phyloP scores from a whole-genome alignment of 1,140 invertebrate genomes.

The Pseudomyrmex cubaensis region DNA sequence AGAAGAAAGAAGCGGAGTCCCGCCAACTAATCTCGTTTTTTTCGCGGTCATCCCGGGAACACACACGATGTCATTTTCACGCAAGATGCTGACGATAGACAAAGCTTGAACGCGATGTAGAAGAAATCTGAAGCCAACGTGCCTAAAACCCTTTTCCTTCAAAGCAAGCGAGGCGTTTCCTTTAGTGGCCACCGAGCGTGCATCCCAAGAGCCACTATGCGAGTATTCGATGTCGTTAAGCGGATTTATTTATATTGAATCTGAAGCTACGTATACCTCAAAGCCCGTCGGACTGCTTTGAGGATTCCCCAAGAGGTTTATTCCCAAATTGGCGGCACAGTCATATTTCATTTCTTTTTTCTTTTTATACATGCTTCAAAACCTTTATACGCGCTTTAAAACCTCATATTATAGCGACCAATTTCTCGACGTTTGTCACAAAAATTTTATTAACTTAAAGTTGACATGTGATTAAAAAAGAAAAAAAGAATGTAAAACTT shows the following conservation, averaged over 20 bases:
- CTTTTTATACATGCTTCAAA: too few species aligned
- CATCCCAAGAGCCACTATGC: background rate
- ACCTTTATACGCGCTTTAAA: too few species aligned
- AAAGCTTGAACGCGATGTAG: conserved; percentile 21
- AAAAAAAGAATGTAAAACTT: too few species aligned
- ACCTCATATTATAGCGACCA: too few species aligned
- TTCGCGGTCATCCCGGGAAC: background rate
- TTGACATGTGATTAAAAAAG: too few species aligned
- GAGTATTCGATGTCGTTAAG: conserved; percentile 34
- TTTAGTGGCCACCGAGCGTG: background rate
- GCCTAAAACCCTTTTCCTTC: conserved; percentile 10
- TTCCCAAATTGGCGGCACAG: too few species aligned
- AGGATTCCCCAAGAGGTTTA: background rate
- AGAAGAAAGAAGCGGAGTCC: background rate
- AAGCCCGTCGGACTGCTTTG: background rate
- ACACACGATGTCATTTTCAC: conserved; percentile 3
- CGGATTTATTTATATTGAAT: conserved; percentile 39
- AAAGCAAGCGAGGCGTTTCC: conserved; percentile 27
- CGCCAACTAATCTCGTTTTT: background rate
- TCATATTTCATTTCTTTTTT: too few species aligned
- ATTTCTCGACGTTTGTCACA: too few species aligned
- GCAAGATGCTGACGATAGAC: conserved; percentile 19
- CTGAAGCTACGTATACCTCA: background rate
- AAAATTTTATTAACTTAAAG: too few species aligned
- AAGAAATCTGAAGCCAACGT: background rate